phyloP scores from a whole-genome alignment of 2,888 invertebrate genomes.

The Caenorhabditis becei region DNA sequence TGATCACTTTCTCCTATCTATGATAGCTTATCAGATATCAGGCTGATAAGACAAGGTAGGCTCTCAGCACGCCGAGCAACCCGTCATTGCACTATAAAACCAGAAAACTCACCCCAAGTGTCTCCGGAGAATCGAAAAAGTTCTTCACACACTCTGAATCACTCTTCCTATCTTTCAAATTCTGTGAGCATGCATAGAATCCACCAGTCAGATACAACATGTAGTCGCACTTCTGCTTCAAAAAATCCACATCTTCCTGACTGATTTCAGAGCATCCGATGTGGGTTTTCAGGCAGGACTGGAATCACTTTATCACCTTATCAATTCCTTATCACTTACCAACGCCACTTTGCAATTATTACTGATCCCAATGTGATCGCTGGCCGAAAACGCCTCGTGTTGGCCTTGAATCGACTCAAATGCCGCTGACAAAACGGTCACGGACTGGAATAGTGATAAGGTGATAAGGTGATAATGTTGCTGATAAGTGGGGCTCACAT shows the following conservation, averaged over 20 bases:
- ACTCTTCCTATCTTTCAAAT: conserved; percentile 15
- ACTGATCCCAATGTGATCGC: conserved; percentile 52
- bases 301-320: background rate
- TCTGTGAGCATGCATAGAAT: conserved; percentile 51
- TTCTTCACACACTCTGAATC: conserved; percentile 27
- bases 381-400: conserved; percentile 53
- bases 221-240: conserved; percentile 42
- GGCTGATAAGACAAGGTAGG: no score
- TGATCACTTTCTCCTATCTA: no score
- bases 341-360: conserved; percentile 43
- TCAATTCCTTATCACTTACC: conserved; percentile 36
- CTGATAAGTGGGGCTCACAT: no score
- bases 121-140: conserved; percentile 29
- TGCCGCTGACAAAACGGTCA: conserved; percentile 36
- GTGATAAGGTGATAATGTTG: no score
- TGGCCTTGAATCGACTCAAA: conserved; percentile 54
- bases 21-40: no score
- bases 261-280: conserved; percentile 39
- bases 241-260: conserved; percentile 34
- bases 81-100: no score
- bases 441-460: conserved; percentile 11
- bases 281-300: conserved; percentile 43
- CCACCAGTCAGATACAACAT: conserved; percentile 50
- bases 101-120: conserved; percentile 13
- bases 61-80: no score